phyloP scores from a whole-genome alignment of 2,888 invertebrate species.

The Cotesia congregata region DNA sequence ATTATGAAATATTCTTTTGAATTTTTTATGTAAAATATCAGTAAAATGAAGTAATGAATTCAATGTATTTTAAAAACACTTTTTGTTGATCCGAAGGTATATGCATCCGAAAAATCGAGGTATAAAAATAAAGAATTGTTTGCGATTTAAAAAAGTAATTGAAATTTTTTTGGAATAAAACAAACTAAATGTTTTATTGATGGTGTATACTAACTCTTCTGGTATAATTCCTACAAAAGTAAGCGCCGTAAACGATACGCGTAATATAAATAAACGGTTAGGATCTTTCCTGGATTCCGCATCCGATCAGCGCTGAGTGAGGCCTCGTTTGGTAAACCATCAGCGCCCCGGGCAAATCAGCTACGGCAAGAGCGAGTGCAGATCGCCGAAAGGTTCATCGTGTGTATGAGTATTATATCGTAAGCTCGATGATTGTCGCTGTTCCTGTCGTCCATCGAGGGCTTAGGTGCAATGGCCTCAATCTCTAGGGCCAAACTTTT shows the following conservation, averaged over 20 bases:
- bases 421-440: constrained; percentile 27
- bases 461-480: constrained; percentile 68
- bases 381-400: constrained; percentile 18
- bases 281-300: neutral
- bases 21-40: neutral
- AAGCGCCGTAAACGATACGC: neutral
- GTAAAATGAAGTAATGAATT: neutral
- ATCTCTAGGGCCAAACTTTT: constrained; percentile 64
- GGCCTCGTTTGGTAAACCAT: neutral
- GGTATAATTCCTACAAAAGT: neutral
- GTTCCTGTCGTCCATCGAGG: constrained; percentile 53
- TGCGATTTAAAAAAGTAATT: neutral
- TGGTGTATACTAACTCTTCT: neutral
- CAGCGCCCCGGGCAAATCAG: constrained; percentile 35
- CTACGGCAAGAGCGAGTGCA: constrained; percentile 36
- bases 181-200: neutral
- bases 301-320: constrained; percentile 24
- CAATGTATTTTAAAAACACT: neutral
- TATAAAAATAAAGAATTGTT: neutral
- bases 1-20: neutral
- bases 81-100: neutral
- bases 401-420: constrained; percentile 23
- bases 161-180: neutral
- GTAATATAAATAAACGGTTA: neutral
- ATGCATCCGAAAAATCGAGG: neutral